Base-by-base conservation (phyloP, 2,888 invertebrate species). In the Lutraria lutraria region DNA sequence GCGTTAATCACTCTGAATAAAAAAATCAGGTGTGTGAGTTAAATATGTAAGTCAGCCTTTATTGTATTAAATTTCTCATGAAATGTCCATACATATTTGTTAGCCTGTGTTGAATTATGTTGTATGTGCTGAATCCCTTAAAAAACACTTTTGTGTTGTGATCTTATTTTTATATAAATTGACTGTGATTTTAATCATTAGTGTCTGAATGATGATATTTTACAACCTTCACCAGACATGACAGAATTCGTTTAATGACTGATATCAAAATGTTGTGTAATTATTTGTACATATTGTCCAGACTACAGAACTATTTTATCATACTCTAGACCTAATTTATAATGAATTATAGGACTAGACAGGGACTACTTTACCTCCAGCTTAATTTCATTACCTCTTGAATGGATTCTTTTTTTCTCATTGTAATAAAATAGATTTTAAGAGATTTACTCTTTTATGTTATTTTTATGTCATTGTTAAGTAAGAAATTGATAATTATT, bases 301-400 rank as follows among this genome's bases (percentile, higher is more conserved):
- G 63, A 68, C 63, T 13, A 68, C 63, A 68, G 25, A 68, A 68
- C n/a, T 68, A 68, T 25, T 68, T n/a, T n/a, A 68, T 68, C 25
- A 25, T 68, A 0, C 63, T 68, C 63, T 25, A n/a, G 63, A 68
- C n/a, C 2, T 68, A n/a, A 68, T 68, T 68, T 68, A 25, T 68
- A 25, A 68, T 68, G 63, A 25, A 68, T 68, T 68, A 68, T 68
- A 25, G 4, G 63, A 21, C 63, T n/a, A 68, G 8, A 68, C 63
- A 68, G 63, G 63, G 25, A 68, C 63, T 68, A 68, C 25, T 68
- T 68, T 68, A 25, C 63, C 63, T 68, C 12, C 25, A 68, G 63
- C 25, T 68, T n/a, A 43, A 43, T 43, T 43, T 43, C 43, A 43
- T 43, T 43, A 43, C 43, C 43, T 43, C 43, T 43, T 43, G 43